Percentiles rank a stretch among this genome's conserved stretches.
Evolutionary conservation across 2,888 invertebrate species (phyloP).

Genomic region (Dorcus parallelipipedus): DNA sequence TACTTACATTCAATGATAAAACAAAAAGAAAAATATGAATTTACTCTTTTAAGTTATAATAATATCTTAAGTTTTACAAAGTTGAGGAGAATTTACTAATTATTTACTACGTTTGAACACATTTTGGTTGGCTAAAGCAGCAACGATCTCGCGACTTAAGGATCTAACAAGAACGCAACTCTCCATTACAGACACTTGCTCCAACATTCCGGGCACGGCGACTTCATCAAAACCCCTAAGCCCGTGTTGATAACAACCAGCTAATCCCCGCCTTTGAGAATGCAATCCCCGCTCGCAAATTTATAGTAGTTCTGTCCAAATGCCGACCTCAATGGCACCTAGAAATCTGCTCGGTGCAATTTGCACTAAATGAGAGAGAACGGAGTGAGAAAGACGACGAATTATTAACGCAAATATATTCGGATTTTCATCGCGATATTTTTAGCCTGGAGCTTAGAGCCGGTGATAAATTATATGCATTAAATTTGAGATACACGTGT

Average conservation of each 20-base stretch:
- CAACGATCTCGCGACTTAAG: too few relatives aligned
- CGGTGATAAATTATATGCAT: too few relatives aligned
- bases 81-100: too few relatives aligned
- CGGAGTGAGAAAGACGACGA: background rate
- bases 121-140: too few relatives aligned
- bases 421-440: background rate
- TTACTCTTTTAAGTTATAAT: too few relatives aligned
- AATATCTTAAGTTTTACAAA: too few relatives aligned
- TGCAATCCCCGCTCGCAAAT: conserved; percentile 42
- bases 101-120: too few relatives aligned
- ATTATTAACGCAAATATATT: background rate
- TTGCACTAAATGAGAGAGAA: conserved; percentile 22
- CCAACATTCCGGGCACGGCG: conserved; percentile 42
- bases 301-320: conserved; percentile 37
- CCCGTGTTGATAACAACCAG: conserved; percentile 38
- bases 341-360: conserved; percentile 29
- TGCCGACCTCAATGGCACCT: conserved; percentile 36
- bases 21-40: too few relatives aligned
- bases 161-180: background rate
- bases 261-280: conserved; percentile 41
- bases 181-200: conserved; percentile 32
- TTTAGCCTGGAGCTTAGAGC: too few relatives aligned
- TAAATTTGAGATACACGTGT: too few relatives aligned
- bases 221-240: conserved; percentile 44
- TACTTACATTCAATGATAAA: too few relatives aligned